Evolutionary conservation across 2,113 vertebrate species (phyloP).

Genomic region (Onychostruthus taczanowskii): DNA sequence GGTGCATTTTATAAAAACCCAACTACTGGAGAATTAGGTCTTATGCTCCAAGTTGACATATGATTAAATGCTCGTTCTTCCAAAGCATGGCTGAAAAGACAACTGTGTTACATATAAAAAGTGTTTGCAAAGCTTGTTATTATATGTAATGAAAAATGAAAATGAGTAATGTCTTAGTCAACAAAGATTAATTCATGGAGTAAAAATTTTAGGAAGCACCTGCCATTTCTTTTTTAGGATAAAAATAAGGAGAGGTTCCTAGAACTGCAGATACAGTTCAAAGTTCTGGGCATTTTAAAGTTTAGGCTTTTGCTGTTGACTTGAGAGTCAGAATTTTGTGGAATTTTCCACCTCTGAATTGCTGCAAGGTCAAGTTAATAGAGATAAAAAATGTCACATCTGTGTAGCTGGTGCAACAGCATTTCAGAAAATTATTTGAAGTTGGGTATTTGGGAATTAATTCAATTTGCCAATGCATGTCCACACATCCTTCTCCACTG

Average conservation of each 20-base stretch:
- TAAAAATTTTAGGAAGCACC: neutral
- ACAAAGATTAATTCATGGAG: neutral
- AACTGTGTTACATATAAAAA: neutral
- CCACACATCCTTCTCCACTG: conserved; percentile 24
- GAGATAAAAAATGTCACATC: conserved; percentile 41
- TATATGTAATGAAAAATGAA: neutral
- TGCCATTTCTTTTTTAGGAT: neutral
- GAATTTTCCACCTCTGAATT: neutral
- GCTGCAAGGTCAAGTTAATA: conserved; percentile 9
- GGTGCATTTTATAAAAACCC: neutral
- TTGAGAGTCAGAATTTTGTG: neutral
- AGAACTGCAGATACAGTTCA: neutral
- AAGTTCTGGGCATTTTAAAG: neutral
- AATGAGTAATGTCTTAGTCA: neutral
- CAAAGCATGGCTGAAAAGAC: neutral
- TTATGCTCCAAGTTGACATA: neutral
- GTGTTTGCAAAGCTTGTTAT: neutral
- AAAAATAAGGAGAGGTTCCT: neutral
- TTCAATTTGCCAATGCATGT: conserved; percentile 35
- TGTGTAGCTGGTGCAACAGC: neutral
- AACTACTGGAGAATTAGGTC: neutral
- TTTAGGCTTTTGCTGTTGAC: neutral
- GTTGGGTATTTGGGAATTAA: conserved; percentile 33
- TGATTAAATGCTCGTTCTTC: neutral
- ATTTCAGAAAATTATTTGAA: conserved; percentile 30